A percentile compares a stretch with the other conserved stretches of the same genome.
Evolutionary conservation across 2,888 invertebrate species (phyloP).

Genomic region (Drosophila melanocephala): DNA sequence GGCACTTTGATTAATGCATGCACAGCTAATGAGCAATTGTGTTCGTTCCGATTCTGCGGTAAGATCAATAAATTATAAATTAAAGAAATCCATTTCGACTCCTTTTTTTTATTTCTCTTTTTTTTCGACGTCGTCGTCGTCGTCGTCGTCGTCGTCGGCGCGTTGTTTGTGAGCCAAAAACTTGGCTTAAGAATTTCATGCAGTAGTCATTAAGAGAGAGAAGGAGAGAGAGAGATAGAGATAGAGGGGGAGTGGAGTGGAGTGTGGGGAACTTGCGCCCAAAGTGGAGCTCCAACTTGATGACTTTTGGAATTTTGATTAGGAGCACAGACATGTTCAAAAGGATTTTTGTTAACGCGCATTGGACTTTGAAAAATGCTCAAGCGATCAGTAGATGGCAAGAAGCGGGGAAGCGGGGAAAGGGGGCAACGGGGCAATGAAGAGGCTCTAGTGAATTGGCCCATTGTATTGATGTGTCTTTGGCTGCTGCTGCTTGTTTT

Average conservation of each 20-base stretch:
- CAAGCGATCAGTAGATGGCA: conserved; percentile 2
- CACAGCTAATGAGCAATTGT: conserved; percentile 78
- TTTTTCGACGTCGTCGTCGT: conserved; percentile 2
- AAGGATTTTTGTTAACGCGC: conserved; percentile 81
- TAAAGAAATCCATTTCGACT: conserved; percentile 78
- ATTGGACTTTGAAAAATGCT: conserved; percentile 78
- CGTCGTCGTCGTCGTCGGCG: conserved; percentile 25
- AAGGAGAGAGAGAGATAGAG: neutral
- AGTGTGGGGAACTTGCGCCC: conserved; percentile 26
- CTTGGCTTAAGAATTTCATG: conserved; percentile 76
- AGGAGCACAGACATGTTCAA: conserved; percentile 81
- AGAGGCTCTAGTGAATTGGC: conserved; percentile 41
- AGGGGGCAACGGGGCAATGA: neutral
- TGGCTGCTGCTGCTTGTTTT: conserved; percentile 41
- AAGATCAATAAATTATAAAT: conserved; percentile 81
- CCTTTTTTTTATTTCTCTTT: conserved; percentile 27
- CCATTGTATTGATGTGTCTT: conserved; percentile 75
- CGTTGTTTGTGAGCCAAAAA: conserved; percentile 61
- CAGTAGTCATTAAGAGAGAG: conserved; percentile 72
- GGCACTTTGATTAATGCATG: conserved; percentile 71
- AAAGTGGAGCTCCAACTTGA: conserved; percentile 60
- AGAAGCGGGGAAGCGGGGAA: neutral
- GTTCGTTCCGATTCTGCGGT: conserved; percentile 65
- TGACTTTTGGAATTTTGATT: conserved; percentile 81
- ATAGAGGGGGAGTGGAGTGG: neutral